phyloP scores from a whole-genome alignment of 2,888 invertebrate genomes.

The Sipunculus nudus region DNA sequence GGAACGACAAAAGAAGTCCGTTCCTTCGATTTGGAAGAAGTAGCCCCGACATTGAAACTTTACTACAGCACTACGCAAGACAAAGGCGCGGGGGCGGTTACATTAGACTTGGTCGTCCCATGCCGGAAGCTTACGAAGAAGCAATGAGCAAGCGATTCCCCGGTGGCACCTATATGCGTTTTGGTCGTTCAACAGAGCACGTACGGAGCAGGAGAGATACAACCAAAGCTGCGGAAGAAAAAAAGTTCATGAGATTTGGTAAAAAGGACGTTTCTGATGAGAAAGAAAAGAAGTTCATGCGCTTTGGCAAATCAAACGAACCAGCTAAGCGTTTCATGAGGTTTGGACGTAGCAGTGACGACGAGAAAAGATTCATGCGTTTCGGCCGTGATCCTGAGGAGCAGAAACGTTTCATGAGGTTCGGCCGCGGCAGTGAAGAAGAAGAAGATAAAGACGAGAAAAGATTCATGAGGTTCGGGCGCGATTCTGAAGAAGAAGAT shows the following conservation, averaged over 20 bases:
- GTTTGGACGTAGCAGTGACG: slow-evolving; percentile 32
- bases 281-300: slow-evolving; percentile 48
- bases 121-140: background rate
- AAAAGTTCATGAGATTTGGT: slow-evolving; percentile 51
- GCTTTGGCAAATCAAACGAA: slow-evolving; percentile 44
- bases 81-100: slow-evolving; percentile 40
- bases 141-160: slow-evolving; percentile 40
- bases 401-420: slow-evolving; percentile 44
- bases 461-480: slow-evolving; percentile 16
- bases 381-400: slow-evolving; percentile 41
- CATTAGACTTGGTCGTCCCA: slow-evolving; percentile 48
- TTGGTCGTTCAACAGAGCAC: slow-evolving; percentile 33
- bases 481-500: slow-evolving; percentile 26
- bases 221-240: slow-evolving; percentile 37
- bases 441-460: no score
- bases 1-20: no score
- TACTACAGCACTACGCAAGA: slow-evolving; percentile 1
- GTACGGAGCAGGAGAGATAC: slow-evolving; percentile 34
- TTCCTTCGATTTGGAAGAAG: slow-evolving; percentile 40
- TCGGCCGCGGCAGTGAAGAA: slow-evolving; percentile 35
- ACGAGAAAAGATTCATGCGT: slow-evolving; percentile 46
- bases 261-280: slow-evolving; percentile 29
- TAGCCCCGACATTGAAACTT: slow-evolving; percentile 19
- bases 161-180: slow-evolving; percentile 41
- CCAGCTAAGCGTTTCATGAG: slow-evolving; percentile 50